Evolutionary conservation across 1,140 invertebrate species (phyloP).

Genomic region (Pogonomyrmex californicus): DNA sequence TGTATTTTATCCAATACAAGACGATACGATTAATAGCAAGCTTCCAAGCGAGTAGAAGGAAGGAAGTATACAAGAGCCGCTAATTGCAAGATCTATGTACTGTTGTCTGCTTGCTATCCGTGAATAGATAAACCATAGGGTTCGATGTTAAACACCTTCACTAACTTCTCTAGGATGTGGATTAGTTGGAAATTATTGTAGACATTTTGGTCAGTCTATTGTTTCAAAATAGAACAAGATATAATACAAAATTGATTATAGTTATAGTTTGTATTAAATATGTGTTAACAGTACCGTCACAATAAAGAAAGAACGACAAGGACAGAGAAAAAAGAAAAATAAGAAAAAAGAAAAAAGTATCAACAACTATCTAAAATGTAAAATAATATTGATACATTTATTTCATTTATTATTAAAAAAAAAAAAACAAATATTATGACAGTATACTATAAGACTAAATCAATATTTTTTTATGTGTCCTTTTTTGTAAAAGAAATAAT

Average conservation of each 20-base stretch:
- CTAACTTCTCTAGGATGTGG: conserved; percentile 70
- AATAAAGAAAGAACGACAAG: not conserved
- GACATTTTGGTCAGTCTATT: conserved; percentile 55
- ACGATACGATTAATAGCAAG: conserved; percentile 64
- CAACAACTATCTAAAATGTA: not conserved
- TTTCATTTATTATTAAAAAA: too few species aligned
- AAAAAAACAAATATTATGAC: not conserved
- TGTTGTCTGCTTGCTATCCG: conserved; percentile 62
- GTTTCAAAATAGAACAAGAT: conserved; percentile 1
- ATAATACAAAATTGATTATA: conserved; percentile 52
- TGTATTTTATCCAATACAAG: conserved; percentile 24
- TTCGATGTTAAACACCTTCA: conserved; percentile 70
- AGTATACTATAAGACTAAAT: conserved; percentile 16
- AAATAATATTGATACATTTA: not conserved
- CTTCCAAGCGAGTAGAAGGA: conserved; percentile 62
- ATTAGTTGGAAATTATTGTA: conserved; percentile 68
- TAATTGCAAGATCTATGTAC: conserved; percentile 75
- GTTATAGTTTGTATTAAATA: not conserved
- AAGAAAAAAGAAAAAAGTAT: too few species aligned
- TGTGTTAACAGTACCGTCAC: not conserved
- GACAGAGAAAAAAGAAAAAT: not conserved
- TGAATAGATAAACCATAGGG: conserved; percentile 57
- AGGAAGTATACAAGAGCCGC: conserved; percentile 72
- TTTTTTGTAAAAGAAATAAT: not conserved
- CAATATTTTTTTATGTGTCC: not conserved